A percentile compares a stretch with the other conserved stretches of the same genome.
These are phyloP conservation scores for Syrphus vitripennis DNA, from an alignment of 2,888 invertebrate genomes.

Conservation along the genomic window DNA sequence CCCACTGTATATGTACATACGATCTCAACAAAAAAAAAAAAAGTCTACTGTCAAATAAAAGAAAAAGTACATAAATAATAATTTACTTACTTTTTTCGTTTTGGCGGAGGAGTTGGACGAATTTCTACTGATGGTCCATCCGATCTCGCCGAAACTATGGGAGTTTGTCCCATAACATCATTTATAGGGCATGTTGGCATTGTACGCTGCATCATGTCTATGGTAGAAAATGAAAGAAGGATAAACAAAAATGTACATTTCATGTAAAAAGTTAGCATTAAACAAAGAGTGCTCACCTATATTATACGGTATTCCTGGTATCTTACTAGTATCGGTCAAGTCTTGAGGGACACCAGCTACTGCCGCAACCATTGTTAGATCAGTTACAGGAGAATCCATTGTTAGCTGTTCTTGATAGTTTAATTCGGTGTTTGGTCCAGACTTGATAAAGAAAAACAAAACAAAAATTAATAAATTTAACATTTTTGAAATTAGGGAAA, in stretches of 20 bases:
- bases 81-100: slow-evolving; percentile 80
- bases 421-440: slow-evolving; percentile 72
- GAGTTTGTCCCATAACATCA: slow-evolving; percentile 80
- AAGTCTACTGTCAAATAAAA: background rate
- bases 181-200: slow-evolving; percentile 43
- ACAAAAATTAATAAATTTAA: background rate
- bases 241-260: background rate
- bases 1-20: too few species aligned
- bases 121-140: slow-evolving; percentile 84
- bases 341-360: slow-evolving; percentile 55
- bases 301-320: slow-evolving; percentile 65
- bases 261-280: background rate
- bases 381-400: slow-evolving; percentile 58
- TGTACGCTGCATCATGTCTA: slow-evolving; percentile 63
- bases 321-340: slow-evolving; percentile 45
- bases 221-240: background rate
- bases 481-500: background rate
- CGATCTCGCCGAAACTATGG: slow-evolving; percentile 87
- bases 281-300: slow-evolving; percentile 69
- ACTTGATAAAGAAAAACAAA: slow-evolving; percentile 71
- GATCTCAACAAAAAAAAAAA: background rate
- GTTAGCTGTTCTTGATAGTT: slow-evolving; percentile 74
- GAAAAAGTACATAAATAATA: background rate
- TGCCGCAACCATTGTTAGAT: slow-evolving; percentile 68
- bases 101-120: slow-evolving; percentile 79